Conservation (phyloP, 2,113 vertebrate genomes). For the Laticauda colubrina region DNA sequence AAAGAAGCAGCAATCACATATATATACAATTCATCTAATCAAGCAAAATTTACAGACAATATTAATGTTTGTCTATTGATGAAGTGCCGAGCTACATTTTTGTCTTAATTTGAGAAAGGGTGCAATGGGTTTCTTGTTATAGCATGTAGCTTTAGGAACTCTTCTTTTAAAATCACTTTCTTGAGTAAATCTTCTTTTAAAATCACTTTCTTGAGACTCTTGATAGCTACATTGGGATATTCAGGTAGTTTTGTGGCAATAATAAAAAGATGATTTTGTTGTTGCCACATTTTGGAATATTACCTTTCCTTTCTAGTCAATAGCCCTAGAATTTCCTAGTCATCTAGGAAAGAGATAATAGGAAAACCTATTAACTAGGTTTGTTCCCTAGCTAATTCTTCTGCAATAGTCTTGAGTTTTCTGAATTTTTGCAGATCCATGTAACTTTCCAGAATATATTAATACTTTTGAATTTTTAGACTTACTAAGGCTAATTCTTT, state of each 20-base stretch:
- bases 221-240: not conserved
- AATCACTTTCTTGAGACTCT: not conserved
- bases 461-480: not conserved
- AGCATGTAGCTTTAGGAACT: not conserved
- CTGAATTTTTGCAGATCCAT: not conserved
- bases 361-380: not conserved
- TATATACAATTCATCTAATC: constrained; percentile 18
- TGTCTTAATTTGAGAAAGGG: not conserved
- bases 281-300: not conserved
- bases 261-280: not conserved
- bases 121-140: not conserved
- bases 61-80: not conserved
- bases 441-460: not conserved
- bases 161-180: not conserved
- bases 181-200: not conserved
- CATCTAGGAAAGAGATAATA: too few relatives aligned
- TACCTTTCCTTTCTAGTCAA: not conserved
- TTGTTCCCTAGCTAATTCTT: not conserved
- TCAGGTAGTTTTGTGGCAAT: not conserved
- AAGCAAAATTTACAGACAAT: not conserved
- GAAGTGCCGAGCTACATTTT: not conserved
- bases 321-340: not conserved
- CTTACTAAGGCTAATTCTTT: not conserved
- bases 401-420: not conserved
- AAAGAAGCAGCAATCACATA: not conserved